A percentile compares a stretch with the other conserved stretches of the same genome.
Evolutionary conservation across 1,140 invertebrate genomes (phyloP).

Genomic region (Drosophila hydei): DNA sequence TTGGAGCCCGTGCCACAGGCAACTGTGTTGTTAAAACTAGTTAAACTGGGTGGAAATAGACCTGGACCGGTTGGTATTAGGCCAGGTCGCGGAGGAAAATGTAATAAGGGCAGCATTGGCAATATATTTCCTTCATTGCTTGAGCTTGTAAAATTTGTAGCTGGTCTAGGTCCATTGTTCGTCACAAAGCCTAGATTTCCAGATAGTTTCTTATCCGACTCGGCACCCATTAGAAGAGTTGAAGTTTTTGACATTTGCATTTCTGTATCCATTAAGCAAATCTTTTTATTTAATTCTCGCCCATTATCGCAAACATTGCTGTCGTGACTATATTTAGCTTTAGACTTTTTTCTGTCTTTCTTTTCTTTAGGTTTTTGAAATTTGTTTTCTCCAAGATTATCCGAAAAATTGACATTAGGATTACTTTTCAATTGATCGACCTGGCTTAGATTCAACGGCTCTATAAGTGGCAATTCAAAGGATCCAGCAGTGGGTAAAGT

Average conservation of each 20-base stretch:
- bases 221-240: no score
- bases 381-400: slow-evolving; percentile 5
- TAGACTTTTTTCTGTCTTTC: slow-evolving; percentile 55
- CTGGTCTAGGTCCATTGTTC: neutral
- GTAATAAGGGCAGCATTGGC: slow-evolving; percentile 56
- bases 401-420: neutral
- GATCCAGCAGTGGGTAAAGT: no score
- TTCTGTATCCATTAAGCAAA: neutral
- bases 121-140: slow-evolving; percentile 36
- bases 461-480: neutral
- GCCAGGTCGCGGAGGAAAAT: slow-evolving; percentile 87
- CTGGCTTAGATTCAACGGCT: slow-evolving; percentile 55
- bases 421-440: slow-evolving; percentile 1
- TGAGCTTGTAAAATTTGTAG: no score
- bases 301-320: neutral
- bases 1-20: slow-evolving; percentile 3
- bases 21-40: slow-evolving; percentile 34
- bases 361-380: slow-evolving; percentile 47
- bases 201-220: neutral
- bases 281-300: slow-evolving; percentile 1
- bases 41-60: slow-evolving; percentile 79
- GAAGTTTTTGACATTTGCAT: neutral
- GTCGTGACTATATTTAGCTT: slow-evolving; percentile 35
- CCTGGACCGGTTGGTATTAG: slow-evolving; percentile 87
- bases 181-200: slow-evolving; percentile 6